A percentile compares a stretch with the other conserved stretches of the same genome.
Conservation (phyloP, 2,113 vertebrate genomes). For the Baryphthengus martii region DNA sequence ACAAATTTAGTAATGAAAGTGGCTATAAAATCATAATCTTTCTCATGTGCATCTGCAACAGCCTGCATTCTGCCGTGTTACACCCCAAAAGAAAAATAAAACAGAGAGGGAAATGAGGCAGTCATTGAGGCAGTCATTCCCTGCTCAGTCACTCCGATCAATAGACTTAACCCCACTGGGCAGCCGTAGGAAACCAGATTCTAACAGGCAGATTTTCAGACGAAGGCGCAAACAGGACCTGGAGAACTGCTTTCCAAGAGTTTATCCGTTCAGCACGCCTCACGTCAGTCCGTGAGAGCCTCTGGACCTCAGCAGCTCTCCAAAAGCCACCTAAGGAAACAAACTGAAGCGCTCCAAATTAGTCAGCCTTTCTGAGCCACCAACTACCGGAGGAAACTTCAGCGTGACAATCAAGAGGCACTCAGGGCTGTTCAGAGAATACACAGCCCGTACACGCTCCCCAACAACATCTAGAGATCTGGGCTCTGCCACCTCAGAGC, state of each 20-base stretch:
- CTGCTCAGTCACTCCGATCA: constrained; percentile 40
- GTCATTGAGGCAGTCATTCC: neutral
- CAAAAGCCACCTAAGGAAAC: constrained; percentile 6
- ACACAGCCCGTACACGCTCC: neutral
- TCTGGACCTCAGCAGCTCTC: neutral
- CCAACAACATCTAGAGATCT: neutral
- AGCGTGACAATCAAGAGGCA: constrained; percentile 1
- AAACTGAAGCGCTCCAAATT: neutral
- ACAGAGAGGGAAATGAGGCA: constrained; percentile 7
- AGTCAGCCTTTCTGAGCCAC: neutral
- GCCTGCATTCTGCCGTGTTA: neutral
- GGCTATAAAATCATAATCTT: constrained; percentile 33
- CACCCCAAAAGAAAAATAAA: constrained; percentile 50
- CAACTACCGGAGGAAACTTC: neutral
- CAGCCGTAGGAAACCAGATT: neutral
- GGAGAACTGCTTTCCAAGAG: neutral
- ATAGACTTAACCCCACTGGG: neutral
- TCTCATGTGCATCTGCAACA: constrained; percentile 42
- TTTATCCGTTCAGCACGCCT: neutral
- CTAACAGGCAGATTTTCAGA: neutral
- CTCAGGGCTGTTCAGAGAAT: neutral
- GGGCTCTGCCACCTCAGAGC: neutral
- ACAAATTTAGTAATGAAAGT: constrained; percentile 34
- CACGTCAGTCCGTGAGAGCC: neutral
- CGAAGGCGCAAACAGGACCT: neutral